Evolutionary conservation across 2,113 vertebrate species (phyloP).

Genomic region (Egretta garzetta): DNA sequence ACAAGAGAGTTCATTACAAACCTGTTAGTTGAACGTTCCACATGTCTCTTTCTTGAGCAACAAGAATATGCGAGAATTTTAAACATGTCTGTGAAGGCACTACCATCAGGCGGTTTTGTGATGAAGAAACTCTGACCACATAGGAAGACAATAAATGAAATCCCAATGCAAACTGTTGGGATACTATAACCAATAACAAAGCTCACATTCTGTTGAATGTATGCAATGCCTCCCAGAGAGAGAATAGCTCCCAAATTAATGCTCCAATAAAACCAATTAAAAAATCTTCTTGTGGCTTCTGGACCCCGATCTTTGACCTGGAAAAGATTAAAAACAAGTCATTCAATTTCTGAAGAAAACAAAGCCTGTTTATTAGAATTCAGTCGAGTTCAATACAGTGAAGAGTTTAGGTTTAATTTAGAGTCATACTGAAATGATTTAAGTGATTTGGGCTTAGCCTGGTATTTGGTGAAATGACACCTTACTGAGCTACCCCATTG

Average conservation of each 20-base stretch:
- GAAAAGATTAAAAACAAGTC: neutral
- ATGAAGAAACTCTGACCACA: constrained; percentile 89
- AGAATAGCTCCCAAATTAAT: constrained; percentile 95
- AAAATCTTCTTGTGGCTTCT: constrained; percentile 93
- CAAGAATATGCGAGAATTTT: constrained; percentile 84
- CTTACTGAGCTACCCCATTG: neutral
- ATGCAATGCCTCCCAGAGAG: constrained; percentile 90
- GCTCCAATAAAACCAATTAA: constrained; percentile 99
- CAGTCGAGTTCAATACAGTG: neutral
- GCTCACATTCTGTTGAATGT: constrained; percentile 91
- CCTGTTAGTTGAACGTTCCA: constrained; percentile 68
- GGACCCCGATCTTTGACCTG: constrained; percentile 96
- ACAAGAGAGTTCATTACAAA: constrained; percentile 29
- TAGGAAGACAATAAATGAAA: constrained; percentile 90
- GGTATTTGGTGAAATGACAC: neutral
- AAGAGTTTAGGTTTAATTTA: neutral
- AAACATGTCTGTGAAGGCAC: constrained; percentile 92
- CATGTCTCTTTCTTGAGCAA: constrained; percentile 70
- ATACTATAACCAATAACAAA: constrained; percentile 88
- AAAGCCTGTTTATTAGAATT: neutral
- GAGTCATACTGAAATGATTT: neutral
- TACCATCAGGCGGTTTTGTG: constrained; percentile 92
- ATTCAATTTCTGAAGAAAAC: neutral
- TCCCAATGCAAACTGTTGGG: constrained; percentile 85
- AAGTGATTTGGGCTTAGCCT: neutral